Conservation (phyloP, 2,888 invertebrate species). For the Ptychoptera albimana region DNA sequence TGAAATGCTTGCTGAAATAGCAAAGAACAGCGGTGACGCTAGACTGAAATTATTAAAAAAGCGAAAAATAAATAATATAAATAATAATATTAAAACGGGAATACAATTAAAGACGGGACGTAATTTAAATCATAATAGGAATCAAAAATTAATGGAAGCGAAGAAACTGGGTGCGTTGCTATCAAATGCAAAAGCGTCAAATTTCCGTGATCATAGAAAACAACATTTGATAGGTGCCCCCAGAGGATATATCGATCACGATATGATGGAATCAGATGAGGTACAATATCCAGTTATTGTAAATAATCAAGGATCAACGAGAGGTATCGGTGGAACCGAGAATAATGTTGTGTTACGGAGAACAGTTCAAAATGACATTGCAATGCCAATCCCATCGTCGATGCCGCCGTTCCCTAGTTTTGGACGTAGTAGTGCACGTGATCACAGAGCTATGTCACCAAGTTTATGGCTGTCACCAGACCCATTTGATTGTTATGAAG, state of each 20-base stretch:
- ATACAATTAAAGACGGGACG: constrained; percentile 12
- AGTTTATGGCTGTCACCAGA: constrained; percentile 14
- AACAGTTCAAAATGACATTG: constrained; percentile 22
- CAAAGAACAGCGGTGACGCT: constrained; percentile 57
- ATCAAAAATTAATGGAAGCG: background rate
- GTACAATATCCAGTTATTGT: constrained; percentile 1
- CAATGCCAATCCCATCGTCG: constrained; percentile 14
- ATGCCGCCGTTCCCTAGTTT: constrained; percentile 11
- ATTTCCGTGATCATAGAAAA: constrained; percentile 1
- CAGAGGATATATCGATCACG: constrained; percentile 26
- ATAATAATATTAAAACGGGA: too few relatives aligned
- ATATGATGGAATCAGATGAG: constrained; percentile 24
- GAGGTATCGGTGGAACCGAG: too few relatives aligned
- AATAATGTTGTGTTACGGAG: constrained; percentile 15
- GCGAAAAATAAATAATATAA: constrained; percentile 32
- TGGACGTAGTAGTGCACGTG: background rate
- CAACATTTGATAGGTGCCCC: constrained; percentile 18
- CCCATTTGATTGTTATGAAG: constrained; percentile 27
- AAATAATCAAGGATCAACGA: background rate
- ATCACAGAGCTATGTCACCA: constrained; percentile 2
- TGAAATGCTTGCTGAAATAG: constrained; percentile 60
- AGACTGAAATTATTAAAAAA: constrained; percentile 52
- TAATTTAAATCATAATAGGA: background rate
- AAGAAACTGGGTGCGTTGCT: too few relatives aligned
- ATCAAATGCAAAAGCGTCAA: too few relatives aligned